A percentile compares a stretch with the other conserved stretches of the same genome.
Conservation (phyloP, 2,113 vertebrate species). For the Pterophyllum scalare region DNA sequence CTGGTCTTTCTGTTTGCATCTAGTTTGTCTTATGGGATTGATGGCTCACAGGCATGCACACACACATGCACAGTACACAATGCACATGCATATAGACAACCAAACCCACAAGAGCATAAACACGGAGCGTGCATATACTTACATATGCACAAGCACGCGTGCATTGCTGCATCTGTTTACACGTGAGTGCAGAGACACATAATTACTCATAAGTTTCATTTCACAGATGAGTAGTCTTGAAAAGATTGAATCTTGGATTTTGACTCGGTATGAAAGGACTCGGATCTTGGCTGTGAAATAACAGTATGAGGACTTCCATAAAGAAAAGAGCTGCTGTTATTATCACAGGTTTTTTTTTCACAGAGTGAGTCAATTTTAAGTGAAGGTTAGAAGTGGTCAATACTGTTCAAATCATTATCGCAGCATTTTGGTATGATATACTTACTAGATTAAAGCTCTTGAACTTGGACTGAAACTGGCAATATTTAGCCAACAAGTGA, state of each 20-base stretch:
- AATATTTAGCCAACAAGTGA: no score
- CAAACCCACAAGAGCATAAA: not conserved
- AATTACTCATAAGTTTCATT: not conserved
- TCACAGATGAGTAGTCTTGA: not conserved
- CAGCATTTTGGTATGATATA: not conserved
- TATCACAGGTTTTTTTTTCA: not conserved
- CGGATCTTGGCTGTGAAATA: not conserved
- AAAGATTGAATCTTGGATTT: not conserved
- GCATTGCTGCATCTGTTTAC: not conserved
- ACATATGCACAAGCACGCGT: not conserved
- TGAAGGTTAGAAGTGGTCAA: not conserved
- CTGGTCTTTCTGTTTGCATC: constrained; percentile 53
- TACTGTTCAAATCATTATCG: not conserved
- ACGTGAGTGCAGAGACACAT: not conserved
- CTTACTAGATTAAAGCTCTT: not conserved
- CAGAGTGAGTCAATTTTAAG: not conserved
- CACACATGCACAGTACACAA: not conserved
- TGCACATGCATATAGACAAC: not conserved
- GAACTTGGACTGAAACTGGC: not conserved
- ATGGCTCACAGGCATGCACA: constrained; percentile 22
- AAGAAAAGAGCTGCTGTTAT: not conserved
- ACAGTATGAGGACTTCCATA: not conserved
- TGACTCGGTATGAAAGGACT: not conserved
- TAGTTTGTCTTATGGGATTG: constrained; percentile 50
- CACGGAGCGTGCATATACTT: not conserved